Conservation (phyloP, 1,140 invertebrate species). For the Pseudomyrmex dendroicus region DNA sequence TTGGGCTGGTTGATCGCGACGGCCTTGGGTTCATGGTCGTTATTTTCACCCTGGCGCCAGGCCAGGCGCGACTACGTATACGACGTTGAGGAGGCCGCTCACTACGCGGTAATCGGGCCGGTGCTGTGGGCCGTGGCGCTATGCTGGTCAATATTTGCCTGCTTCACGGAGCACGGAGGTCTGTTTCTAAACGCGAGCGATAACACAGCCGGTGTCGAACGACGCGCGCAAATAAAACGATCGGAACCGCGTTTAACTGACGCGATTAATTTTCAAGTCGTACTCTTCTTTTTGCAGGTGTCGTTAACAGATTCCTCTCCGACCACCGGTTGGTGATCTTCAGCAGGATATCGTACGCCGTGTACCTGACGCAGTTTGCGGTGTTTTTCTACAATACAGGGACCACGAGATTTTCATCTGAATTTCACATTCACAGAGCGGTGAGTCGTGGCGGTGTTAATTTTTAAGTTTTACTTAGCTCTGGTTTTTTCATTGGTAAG, state of each 20-base stretch:
- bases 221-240: conserved; percentile 12
- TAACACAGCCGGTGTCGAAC: conserved; percentile 18
- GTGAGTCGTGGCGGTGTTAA: conserved; percentile 80
- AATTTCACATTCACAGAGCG: conserved; percentile 85
- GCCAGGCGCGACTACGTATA: conserved; percentile 87
- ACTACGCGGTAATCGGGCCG: conserved; percentile 88
- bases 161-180: conserved; percentile 87
- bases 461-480: neutral
- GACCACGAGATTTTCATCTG: conserved; percentile 85
- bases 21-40: conserved; percentile 85
- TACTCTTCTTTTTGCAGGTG: conserved; percentile 82
- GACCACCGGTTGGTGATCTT: conserved; percentile 88
- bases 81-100: conserved; percentile 86
- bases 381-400: conserved; percentile 88
- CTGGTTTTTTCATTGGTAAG: neutral
- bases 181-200: conserved; percentile 11
- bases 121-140: conserved; percentile 87
- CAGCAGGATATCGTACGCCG: conserved; percentile 89
- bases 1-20: conserved; percentile 86
- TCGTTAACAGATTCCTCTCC: conserved; percentile 88
- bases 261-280: neutral
- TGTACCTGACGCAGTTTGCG: conserved; percentile 91
- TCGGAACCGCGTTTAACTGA: neutral
- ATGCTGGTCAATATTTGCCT: conserved; percentile 88
- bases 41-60: conserved; percentile 87